Evolutionary conservation across 1,140 invertebrate genomes (phyloP).

Genomic region (Charaxes varanes): DNA sequence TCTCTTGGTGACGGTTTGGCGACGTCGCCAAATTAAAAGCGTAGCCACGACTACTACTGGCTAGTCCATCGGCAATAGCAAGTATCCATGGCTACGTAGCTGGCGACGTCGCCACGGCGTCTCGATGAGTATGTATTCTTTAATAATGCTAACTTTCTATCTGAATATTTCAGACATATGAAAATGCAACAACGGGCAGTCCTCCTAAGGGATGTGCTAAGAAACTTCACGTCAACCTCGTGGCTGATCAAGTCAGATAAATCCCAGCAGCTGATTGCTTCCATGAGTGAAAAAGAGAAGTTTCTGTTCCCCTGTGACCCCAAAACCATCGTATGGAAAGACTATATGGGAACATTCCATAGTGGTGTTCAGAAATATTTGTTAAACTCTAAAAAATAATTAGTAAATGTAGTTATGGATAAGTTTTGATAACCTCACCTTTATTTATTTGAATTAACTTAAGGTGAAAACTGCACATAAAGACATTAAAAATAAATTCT

Average conservation of each 20-base stretch:
- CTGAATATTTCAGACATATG: constrained; percentile 12
- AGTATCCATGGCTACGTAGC: too few species aligned
- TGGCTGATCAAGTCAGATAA: constrained; percentile 1
- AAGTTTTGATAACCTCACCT: too few species aligned
- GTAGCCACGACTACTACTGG: too few species aligned
- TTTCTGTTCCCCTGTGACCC: constrained; percentile 19
- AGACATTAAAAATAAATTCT: too few species aligned
- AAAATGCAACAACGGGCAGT: constrained; percentile 7
- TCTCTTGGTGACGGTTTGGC: too few species aligned
- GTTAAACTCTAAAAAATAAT: constrained; percentile 8
- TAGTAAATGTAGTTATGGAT: background rate
- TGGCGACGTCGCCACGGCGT: too few species aligned
- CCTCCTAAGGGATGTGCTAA: constrained; percentile 1
- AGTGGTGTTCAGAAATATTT: constrained; percentile 13
- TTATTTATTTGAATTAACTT: too few species aligned
- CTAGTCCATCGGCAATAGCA: too few species aligned
- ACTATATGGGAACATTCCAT: constrained; percentile 16
- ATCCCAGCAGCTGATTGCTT: constrained; percentile 1
- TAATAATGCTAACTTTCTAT: background rate
- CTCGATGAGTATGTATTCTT: too few species aligned
- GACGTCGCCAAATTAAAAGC: too few species aligned
- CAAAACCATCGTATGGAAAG: constrained; percentile 16
- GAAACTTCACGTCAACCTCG: background rate
- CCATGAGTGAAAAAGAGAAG: constrained; percentile 15
- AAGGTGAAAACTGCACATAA: too few species aligned